Base-by-base conservation (phyloP, 1,140 invertebrate species). In the Pectinophora gossypiella region DNA sequence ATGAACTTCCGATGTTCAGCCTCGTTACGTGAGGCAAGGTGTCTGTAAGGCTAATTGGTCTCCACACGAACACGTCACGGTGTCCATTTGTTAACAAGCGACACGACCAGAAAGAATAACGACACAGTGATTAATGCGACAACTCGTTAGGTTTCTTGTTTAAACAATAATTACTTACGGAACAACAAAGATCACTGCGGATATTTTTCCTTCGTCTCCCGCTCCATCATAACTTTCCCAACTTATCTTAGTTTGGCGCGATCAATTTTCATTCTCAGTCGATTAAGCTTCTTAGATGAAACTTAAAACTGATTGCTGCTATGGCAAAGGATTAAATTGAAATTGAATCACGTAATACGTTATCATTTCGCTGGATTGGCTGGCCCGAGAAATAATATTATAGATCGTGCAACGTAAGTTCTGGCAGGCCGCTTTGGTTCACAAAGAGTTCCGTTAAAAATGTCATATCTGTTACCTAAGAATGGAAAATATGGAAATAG, bases 231-330 rank as follows among this genome's bases (percentile, higher is more conserved):
- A 86, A 83, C 78, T 83, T 83, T 69, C 66, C 58, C 71, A 86
- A 84, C 70, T 83, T 84, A 79, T 83, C 78, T 76, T 77, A 77
- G 77, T 80, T 78, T 81, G 73, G 47, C 63, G 68, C 71, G 73
- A 86, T 86, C 83, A 86, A 85, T 85, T 86, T 82, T 85, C 72
- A 85, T 86, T 86, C 72, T 72, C 64, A 51, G 59, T 64, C 70
- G 64, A 82, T 83, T 73, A 81, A 40, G 36, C 16, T 40, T 15
- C 36, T 40, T 15, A 40, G 36, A 40, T 40, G 36, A 15, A 40
- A 40, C 36, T 40, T 40, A 40, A 13, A 40, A 40, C n/a, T 40
- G 36, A 40, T 40, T 40, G 16, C 16, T 40, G 7, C 16, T 40
- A 40, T 15, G 16, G 36, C 36, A 40, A 27, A 40, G 27, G 27